phyloP scores from a whole-genome alignment of 2,888 invertebrate species.

The Schrankia costaestrigalis region DNA sequence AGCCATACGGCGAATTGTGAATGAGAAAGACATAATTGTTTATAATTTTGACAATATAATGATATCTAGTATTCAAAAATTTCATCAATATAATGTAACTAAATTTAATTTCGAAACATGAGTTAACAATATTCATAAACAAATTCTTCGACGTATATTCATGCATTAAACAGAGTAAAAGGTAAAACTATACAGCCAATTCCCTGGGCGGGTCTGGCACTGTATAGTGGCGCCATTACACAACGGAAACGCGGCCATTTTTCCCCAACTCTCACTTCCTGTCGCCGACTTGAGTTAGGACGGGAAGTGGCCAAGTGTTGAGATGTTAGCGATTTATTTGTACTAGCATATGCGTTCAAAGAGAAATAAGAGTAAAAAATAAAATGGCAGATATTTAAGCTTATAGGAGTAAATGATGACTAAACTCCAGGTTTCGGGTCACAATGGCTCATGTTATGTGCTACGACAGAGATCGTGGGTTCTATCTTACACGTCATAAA shows the following conservation, averaged over 20 bases:
- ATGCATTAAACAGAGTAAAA: constrained; percentile 2
- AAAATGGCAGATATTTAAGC: neutral
- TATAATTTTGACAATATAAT: too few species aligned
- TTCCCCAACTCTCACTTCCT: constrained; percentile 52
- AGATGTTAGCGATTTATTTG: constrained; percentile 17
- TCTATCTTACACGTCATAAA: too few species aligned
- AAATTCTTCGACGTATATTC: neutral
- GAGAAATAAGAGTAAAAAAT: neutral
- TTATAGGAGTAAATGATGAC: too few species aligned
- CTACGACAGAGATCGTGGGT: too few species aligned
- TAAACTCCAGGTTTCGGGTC: too few species aligned
- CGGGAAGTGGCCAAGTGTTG: constrained; percentile 18
- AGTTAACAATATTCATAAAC: too few species aligned
- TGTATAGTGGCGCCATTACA: constrained; percentile 42
- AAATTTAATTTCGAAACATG: too few species aligned
- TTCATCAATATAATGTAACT: neutral
- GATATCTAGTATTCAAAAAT: too few species aligned
- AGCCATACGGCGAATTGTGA: neutral
- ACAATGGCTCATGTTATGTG: too few species aligned
- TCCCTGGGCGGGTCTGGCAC: constrained; percentile 9
- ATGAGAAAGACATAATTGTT: neutral
- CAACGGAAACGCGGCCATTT: constrained; percentile 51
- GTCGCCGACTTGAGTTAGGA: constrained; percentile 36
- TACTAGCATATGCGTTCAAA: neutral
- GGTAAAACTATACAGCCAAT: constrained; percentile 14